These are phyloP conservation scores for Camarhynchus parvulus DNA, from an alignment of 2,113 vertebrate genomes.

Conservation along the genomic window DNA sequence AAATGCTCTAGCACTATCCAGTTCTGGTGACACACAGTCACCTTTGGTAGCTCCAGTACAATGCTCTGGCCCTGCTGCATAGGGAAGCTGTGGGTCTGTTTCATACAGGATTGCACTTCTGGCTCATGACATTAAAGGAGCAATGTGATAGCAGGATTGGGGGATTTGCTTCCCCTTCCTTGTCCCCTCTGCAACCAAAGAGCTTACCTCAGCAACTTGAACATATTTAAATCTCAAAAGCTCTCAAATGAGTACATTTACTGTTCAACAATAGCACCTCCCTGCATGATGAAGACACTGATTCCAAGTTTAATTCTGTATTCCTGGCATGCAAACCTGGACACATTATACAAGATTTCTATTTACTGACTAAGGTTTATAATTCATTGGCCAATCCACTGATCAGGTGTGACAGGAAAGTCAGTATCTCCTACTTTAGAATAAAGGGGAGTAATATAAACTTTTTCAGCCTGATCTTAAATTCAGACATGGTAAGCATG, in stretches of 20 bases:
- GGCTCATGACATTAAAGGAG: background rate
- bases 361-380: background rate
- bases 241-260: background rate
- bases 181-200: background rate
- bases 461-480: background rate
- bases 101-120: background rate
- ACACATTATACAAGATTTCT: background rate
- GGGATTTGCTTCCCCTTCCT: background rate
- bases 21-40: background rate
- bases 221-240: background rate
- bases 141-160: background rate
- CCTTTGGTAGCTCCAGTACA: background rate
- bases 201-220: background rate
- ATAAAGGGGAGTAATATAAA: background rate
- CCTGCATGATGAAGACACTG: background rate
- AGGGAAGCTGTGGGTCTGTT: rapidly evolving
- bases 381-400: background rate
- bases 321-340: background rate
- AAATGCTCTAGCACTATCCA: background rate
- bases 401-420: background rate
- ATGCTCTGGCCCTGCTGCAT: background rate
- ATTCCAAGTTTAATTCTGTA: background rate
- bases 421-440: background rate
- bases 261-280: background rate
- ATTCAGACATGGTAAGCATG: background rate